Base-by-base conservation (phyloP, 2,888 invertebrate species). In the Euplexia lucipara region DNA sequence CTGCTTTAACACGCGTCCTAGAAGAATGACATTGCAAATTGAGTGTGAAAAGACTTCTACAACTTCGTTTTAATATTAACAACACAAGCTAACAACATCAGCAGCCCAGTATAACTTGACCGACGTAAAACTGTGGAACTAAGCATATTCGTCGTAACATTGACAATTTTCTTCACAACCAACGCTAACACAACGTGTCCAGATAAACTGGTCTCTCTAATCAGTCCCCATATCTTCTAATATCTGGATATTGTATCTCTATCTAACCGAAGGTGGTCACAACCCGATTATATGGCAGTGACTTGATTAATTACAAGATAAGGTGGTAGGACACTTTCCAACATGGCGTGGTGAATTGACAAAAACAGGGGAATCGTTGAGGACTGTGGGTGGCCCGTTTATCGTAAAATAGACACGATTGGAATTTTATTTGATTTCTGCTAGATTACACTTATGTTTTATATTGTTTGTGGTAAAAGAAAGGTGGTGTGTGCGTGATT, bases 301-400 rank as follows among this genome's bases (percentile, higher is more conserved):
- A 59, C 47, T 67, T 79, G 80, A 80, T 80, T 80, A 79, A 80
- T 80, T 74, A 82, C 66, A 41, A 47, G 74, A 82, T 79, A 79
- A 53, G 52, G 47, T 52, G 51, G 44, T 49, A 66, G 52, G 56
- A 73, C 65, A 77, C 52, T 61, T 64, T 41, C 70, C 75, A 62
- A 49, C 61, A 75, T 20, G 56, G 42, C 39, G 14, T 30, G 44
- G 30, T 52, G 39, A 3, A 37, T 57, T 49, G 54, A 67, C 62
- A 61, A 76, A 73, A 70, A 75, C 79, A 75, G 73, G 64, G 35
- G 65, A 59, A 64, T 79, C 54, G 70, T 59, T 48, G 51, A 76
- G 61, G 69, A 44, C 52, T 41, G 70, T 82, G 79, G 82, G 79
- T 82, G 82, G 79, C 16, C 74, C 57, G 78, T 45, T 74, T 56